phyloP scores from a whole-genome alignment of 2,888 invertebrate species.

The Digitonthophagus gazella region DNA sequence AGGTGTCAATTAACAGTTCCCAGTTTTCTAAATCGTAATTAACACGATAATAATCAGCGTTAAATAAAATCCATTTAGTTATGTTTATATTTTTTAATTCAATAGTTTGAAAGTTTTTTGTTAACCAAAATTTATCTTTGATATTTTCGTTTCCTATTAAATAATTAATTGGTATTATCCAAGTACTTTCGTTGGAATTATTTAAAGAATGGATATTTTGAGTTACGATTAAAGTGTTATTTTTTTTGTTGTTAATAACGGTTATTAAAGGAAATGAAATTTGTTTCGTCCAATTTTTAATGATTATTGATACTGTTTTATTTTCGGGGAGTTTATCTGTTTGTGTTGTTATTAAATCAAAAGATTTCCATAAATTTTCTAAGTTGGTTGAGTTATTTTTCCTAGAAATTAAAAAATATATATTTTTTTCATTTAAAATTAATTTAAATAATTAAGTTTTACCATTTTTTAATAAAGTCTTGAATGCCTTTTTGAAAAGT shows the following conservation, averaged over 20 bases:
- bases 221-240: conserved; percentile 50
- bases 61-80: conserved; percentile 60
- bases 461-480: conserved; percentile 58
- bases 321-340: conserved; percentile 39
- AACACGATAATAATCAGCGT: conserved; percentile 63
- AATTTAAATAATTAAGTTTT: conserved; percentile 36
- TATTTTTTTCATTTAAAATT: too few relatives aligned
- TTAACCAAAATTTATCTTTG: conserved; percentile 25
- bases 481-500: conserved; percentile 57
- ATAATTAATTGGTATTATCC: conserved; percentile 63
- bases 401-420: too few relatives aligned
- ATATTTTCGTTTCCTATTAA: conserved; percentile 39
- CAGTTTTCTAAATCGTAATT: conserved; percentile 63
- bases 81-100: conserved; percentile 23
- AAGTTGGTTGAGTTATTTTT: conserved; percentile 62
- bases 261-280: conserved; percentile 67
- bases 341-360: conserved; percentile 3
- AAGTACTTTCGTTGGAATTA: conserved; percentile 43
- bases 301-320: conserved; percentile 58
- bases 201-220: conserved; percentile 54
- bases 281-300: conserved; percentile 73
- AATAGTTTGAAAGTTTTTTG: conserved; percentile 21
- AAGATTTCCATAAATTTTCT: conserved; percentile 62
- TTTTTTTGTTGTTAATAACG: conserved; percentile 56
- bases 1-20: conserved; percentile 54